These are phyloP conservation scores for Steinernema scapterisci DNA, from an alignment of 2,888 invertebrate genomes.

Conservation along the genomic window DNA sequence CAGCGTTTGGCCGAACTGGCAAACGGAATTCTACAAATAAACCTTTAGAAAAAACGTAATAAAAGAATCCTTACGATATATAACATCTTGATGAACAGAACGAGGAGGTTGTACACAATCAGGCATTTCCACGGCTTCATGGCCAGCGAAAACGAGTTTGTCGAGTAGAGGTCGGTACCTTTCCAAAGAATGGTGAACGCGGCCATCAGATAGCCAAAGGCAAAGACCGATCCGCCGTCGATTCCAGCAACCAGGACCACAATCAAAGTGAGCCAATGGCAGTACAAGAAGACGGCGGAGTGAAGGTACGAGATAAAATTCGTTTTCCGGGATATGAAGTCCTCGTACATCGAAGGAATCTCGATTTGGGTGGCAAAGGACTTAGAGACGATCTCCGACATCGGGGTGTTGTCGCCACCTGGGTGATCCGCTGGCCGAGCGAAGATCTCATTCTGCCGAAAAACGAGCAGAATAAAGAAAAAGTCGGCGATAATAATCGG, in stretches of 20 bases:
- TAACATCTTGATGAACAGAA: conserved; percentile 20
- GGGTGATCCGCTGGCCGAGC: not conserved
- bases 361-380: not conserved
- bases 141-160: not conserved
- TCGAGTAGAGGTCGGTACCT: conserved; percentile 82
- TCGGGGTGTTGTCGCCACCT: conserved; percentile 21
- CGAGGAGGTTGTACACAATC: conserved; percentile 26
- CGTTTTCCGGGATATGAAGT: conserved; percentile 17
- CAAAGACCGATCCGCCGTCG: conserved; percentile 78
- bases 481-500: conserved; percentile 16
- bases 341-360: conserved; percentile 20
- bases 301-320: conserved; percentile 12
- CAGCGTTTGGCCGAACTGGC: conserved; percentile 26
- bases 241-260: conserved; percentile 76
- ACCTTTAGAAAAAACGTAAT: too few species aligned
- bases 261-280: conserved; percentile 28
- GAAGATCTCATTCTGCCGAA: conserved; percentile 15
- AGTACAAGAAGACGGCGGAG: conserved; percentile 29
- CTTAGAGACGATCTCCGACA: conserved; percentile 16
- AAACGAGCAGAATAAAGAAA: conserved; percentile 4
- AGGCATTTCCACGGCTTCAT: conserved; percentile 20
- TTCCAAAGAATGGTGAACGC: conserved; percentile 96
- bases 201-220: conserved; percentile 89
- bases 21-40: not conserved
- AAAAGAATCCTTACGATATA: conserved; percentile 5